A percentile compares a stretch with the other conserved stretches of the same genome.
phyloP scores from a whole-genome alignment of 2,888 invertebrate species.

The Cacoxenus indagator region DNA sequence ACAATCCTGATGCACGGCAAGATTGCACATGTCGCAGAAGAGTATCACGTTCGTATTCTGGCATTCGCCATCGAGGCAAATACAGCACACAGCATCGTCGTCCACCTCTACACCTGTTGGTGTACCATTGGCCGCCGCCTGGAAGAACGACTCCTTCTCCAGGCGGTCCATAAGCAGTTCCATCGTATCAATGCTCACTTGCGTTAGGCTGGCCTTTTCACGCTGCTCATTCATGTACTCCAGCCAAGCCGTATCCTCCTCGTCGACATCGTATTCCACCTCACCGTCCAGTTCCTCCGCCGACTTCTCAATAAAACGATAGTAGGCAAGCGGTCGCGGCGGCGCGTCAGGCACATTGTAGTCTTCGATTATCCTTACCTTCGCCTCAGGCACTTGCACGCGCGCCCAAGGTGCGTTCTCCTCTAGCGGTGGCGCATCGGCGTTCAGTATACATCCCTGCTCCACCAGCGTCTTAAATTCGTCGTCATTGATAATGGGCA shows the following conservation, averaged over 20 bases:
- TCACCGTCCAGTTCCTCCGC: slow-evolving; percentile 94
- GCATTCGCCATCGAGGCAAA: slow-evolving; percentile 99
- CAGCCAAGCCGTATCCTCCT: slow-evolving; percentile 97
- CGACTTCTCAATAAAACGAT: slow-evolving; percentile 94
- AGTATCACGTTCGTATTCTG: slow-evolving; percentile 98
- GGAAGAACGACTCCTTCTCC: slow-evolving; percentile 97
- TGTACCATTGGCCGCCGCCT: slow-evolving; percentile 80
- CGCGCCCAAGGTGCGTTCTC: slow-evolving; percentile 69
- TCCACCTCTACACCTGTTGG: slow-evolving; percentile 86
- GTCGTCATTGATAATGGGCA: slow-evolving; percentile 80
- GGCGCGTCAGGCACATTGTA: slow-evolving; percentile 88
- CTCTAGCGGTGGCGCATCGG: slow-evolving; percentile 65
- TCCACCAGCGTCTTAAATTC: slow-evolving; percentile 72
- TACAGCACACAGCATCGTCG: slow-evolving; percentile 98
- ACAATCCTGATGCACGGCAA: slow-evolving; percentile 99
- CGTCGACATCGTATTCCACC: slow-evolving; percentile 97
- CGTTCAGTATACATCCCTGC: slow-evolving; percentile 66
- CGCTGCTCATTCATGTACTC: slow-evolving; percentile 89
- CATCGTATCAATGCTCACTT: slow-evolving; percentile 89
- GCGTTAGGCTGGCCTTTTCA: slow-evolving; percentile 78
- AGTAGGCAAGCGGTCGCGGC: slow-evolving; percentile 88
- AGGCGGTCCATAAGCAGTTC: slow-evolving; percentile 97
- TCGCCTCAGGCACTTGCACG: slow-evolving; percentile 79
- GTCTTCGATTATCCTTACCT: slow-evolving; percentile 79
- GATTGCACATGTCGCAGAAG: slow-evolving; percentile 99